Base-by-base conservation (phyloP, 2,113 vertebrate genomes). In the Cairina moschata region DNA sequence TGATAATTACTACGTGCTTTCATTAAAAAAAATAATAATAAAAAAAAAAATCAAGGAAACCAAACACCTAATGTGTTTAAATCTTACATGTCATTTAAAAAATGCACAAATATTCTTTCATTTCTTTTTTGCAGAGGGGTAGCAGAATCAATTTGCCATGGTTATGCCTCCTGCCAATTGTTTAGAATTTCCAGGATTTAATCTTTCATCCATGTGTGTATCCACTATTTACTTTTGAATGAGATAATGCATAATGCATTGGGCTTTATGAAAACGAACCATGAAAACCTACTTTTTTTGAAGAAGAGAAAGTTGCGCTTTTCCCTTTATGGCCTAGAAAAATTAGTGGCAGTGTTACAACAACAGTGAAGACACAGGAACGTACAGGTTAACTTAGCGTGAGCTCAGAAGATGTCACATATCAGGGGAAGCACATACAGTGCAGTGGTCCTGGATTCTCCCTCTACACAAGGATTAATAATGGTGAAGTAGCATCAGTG, bases 81-180 rank as follows among this genome's bases (percentile, higher is more conserved):
- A 93, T 93, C 89, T 95, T 94, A 95, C 65, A 91, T 73, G 90
- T 96, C 95, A 93, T 97, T 97, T 97, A 44, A 95, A 97, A 97
- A 96, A 97, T 95, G 92, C 94, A 95, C 95, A 97, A 97, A 96
- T 94, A 93, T 92, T 93, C 83, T 83, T 97, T 92, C 96, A 95
- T 97, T 98, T 96, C 88, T 97, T 96, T 91, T 97, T 97, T 97
- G 85, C 86, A 96, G 97, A 95, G 84, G 85, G 96, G 93, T 94
- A 96, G 97, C 90, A 96, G 97, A 98, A 98, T 98, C 96, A 94
- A 97, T 98, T 98, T 98, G 96, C 93, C 94, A 96, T 97, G 97
- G 96, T 91, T 98, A 91, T 96, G 97, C 97, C 96, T 98, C 96
- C 95, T 97, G 85, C 96, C 97, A 97, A 97, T 98, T 96, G 97